Evolutionary conservation across 2,113 vertebrate species (phyloP).

Genomic region (Prietella phreatophila): DNA sequence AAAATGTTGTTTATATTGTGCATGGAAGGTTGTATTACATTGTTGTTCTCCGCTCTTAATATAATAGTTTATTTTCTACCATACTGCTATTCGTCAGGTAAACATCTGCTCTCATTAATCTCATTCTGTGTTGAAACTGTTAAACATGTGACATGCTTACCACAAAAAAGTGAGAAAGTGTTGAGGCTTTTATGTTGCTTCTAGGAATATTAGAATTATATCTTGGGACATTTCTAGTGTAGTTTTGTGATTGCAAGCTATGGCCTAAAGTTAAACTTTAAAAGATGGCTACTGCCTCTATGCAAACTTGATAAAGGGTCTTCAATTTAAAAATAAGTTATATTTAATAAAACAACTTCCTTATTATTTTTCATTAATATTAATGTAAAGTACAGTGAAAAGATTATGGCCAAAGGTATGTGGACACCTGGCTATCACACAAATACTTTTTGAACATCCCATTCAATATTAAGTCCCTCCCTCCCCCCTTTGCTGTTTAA

Average conservation of each 20-base stretch:
- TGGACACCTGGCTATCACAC: neutral
- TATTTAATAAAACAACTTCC: neutral
- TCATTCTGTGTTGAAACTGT: slow-evolving; percentile 37
- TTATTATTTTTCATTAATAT: neutral
- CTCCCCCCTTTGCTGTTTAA: neutral
- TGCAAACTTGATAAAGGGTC: neutral
- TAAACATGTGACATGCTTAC: slow-evolving; percentile 38
- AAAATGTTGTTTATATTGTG: slow-evolving; percentile 27
- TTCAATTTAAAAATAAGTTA: neutral
- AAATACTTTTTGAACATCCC: neutral
- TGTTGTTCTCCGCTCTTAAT: slow-evolving; percentile 40
- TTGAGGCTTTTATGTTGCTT: slow-evolving; percentile 28
- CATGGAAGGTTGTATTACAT: slow-evolving; percentile 25
- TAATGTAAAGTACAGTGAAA: neutral
- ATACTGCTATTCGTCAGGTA: slow-evolving; percentile 49
- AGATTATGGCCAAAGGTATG: neutral
- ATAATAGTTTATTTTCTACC: slow-evolving; percentile 45
- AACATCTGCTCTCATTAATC: slow-evolving; percentile 55
- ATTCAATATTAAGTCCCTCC: neutral
- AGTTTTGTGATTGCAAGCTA: neutral
- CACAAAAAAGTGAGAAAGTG: slow-evolving; percentile 34
- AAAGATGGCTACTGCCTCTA: neutral
- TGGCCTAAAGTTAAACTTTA: neutral
- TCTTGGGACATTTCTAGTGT: slow-evolving; percentile 22
- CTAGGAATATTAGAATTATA: slow-evolving; percentile 18